Evolutionary conservation across 2,888 invertebrate species (phyloP).

Genomic region (Lepidonotus clava): DNA sequence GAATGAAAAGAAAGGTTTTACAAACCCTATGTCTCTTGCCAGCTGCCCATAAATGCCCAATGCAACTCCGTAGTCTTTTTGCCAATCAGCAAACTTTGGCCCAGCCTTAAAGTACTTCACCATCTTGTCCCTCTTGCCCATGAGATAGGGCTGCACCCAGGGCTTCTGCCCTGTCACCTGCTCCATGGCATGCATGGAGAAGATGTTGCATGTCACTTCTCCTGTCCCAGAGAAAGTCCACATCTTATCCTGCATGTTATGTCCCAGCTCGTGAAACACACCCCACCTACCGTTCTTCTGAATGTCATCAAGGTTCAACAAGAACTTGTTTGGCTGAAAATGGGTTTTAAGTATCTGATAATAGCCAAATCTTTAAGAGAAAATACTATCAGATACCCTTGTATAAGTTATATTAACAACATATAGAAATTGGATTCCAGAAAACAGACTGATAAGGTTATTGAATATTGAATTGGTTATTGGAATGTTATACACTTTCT

Average conservation of each 20-base stretch:
- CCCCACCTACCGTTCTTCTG: conserved; percentile 66
- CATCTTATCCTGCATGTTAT: conserved; percentile 67
- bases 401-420: too few relatives aligned
- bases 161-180: conserved; percentile 54
- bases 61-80: conserved; percentile 62
- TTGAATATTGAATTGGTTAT: too few relatives aligned
- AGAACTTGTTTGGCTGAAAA: too few relatives aligned
- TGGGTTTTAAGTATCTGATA: too few relatives aligned
- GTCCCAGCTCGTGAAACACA: conserved; percentile 69
- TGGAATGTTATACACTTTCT: too few relatives aligned
- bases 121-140: not conserved
- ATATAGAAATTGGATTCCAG: too few relatives aligned
- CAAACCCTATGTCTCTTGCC: conserved; percentile 65
- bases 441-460: too few relatives aligned
- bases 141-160: conserved; percentile 64
- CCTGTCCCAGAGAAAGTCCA: conserved; percentile 66
- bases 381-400: too few relatives aligned
- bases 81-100: conserved; percentile 63
- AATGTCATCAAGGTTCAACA: conserved; percentile 56
- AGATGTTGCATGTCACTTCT: conserved; percentile 67
- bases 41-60: conserved; percentile 67
- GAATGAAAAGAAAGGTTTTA: too few relatives aligned
- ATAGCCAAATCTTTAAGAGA: too few relatives aligned
- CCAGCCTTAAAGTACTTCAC: conserved; percentile 62
- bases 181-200: conserved; percentile 68